Conservation (phyloP, 2,113 vertebrate species). For the Ornithorhynchus anatinus region DNA sequence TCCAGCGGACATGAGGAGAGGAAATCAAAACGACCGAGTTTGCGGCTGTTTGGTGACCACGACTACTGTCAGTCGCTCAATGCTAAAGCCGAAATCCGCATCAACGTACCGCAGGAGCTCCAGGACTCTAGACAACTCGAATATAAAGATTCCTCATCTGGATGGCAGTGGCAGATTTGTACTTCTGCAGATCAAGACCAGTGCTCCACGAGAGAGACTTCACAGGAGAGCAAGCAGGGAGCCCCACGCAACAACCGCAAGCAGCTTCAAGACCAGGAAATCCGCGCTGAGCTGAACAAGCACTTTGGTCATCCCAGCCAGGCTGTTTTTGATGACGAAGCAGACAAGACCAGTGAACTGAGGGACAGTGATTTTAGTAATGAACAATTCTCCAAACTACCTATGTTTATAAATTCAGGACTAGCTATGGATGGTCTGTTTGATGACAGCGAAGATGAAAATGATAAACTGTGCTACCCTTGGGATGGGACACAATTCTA, state of each 20-base stretch:
- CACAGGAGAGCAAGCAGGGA: slow-evolving; percentile 70
- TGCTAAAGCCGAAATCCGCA: slow-evolving; percentile 82
- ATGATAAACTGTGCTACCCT: slow-evolving; percentile 88
- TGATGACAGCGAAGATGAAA: slow-evolving; percentile 89
- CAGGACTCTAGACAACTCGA: slow-evolving; percentile 83
- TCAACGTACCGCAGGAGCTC: slow-evolving; percentile 81
- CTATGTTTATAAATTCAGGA: slow-evolving; percentile 90
- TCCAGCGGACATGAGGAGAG: slow-evolving; percentile 83
- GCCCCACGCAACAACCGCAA: slow-evolving; percentile 80
- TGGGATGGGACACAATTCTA: slow-evolving; percentile 93
- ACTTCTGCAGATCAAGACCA: slow-evolving; percentile 75
- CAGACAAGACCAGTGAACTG: slow-evolving; percentile 73
- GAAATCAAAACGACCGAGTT: slow-evolving; percentile 81
- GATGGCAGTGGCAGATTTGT: slow-evolving; percentile 78
- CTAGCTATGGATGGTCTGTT: slow-evolving; percentile 87
- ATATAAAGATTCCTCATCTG: slow-evolving; percentile 85
- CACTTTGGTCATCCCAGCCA: slow-evolving; percentile 93
- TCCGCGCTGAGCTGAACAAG: slow-evolving; percentile 97
- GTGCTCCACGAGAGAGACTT: slow-evolving; percentile 74
- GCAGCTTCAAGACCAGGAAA: slow-evolving; percentile 93
- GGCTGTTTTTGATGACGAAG: slow-evolving; percentile 84
- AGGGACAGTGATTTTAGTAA: slow-evolving; percentile 79
- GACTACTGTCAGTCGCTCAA: slow-evolving; percentile 96
- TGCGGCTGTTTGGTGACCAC: slow-evolving; percentile 93
- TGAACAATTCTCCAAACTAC: slow-evolving; percentile 83